Percentiles rank a stretch among this genome's conserved stretches.
phyloP scores from a whole-genome alignment of 2,888 invertebrate genomes.

The Hydropsyche betteni region DNA sequence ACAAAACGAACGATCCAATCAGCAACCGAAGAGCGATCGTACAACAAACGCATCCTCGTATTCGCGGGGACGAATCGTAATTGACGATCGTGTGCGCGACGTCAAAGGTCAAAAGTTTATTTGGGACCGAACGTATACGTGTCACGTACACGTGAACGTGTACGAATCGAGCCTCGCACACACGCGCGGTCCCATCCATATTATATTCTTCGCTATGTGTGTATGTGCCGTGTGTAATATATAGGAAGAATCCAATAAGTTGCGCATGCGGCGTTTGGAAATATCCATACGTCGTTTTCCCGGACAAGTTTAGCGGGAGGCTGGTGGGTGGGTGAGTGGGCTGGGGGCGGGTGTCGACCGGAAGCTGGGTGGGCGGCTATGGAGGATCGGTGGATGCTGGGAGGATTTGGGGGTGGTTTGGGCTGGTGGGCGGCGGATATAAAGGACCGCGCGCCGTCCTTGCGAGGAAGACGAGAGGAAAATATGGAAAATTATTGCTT shows the following conservation, averaged over 20 bases:
- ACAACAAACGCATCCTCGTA: too few relatives aligned
- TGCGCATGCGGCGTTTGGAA: constrained; percentile 41
- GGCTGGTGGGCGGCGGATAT: constrained; percentile 31
- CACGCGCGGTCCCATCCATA: too few relatives aligned
- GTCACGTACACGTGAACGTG: constrained; percentile 11
- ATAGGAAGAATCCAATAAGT: constrained; percentile 42
- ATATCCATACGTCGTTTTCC: constrained; percentile 43
- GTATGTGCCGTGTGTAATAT: constrained; percentile 37
- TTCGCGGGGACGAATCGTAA: too few relatives aligned
- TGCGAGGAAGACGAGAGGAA: constrained; percentile 40
- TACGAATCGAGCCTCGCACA: neutral
- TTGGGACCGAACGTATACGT: constrained; percentile 12
- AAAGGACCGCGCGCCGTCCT: constrained; percentile 39
- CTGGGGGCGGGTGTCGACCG: neutral
- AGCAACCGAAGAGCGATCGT: too few relatives aligned
- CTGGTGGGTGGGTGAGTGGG: constrained; percentile 7
- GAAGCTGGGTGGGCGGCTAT: neutral
- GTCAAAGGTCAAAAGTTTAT: constrained; percentile 38
- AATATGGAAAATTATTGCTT: constrained; percentile 45
- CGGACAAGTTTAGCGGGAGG: constrained; percentile 38
- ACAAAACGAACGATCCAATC: too few relatives aligned
- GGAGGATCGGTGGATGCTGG: neutral
- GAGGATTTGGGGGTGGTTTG: constrained; percentile 5
- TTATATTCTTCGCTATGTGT: constrained; percentile 9
- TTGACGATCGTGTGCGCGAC: neutral